phyloP scores from a whole-genome alignment of 2,888 invertebrate species.

The Eretmocerus hayati region DNA sequence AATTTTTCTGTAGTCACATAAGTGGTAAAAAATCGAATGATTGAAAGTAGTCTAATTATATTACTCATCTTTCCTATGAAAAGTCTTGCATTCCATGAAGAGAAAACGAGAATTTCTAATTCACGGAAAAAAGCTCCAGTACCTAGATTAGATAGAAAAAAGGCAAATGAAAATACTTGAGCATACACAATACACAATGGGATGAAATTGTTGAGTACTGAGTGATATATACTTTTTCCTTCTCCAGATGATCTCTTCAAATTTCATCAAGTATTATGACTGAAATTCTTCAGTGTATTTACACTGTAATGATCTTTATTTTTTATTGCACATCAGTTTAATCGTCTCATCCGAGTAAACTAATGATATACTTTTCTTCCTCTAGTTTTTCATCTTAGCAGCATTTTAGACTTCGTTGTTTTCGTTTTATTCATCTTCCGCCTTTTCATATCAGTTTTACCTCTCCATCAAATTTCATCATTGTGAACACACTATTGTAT shows the following conservation, averaged over 20 bases:
- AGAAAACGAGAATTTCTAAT: conserved; percentile 1
- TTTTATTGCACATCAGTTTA: too few species aligned
- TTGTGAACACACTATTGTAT: not conserved
- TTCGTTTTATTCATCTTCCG: conserved; percentile 28
- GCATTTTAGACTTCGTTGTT: conserved; percentile 29
- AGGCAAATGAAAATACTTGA: not conserved
- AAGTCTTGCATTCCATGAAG: conserved; percentile 10
- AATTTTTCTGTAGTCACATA: conserved; percentile 8
- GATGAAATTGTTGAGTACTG: too few species aligned
- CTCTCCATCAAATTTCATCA: conserved; percentile 2
- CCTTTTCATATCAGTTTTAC: conserved; percentile 13
- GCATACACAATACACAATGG: too few species aligned
- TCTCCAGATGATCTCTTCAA: too few species aligned
- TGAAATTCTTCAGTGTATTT: not conserved
- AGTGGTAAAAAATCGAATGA: too few species aligned
- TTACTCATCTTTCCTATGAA: conserved; percentile 5
- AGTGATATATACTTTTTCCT: too few species aligned
- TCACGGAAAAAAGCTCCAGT: conserved; percentile 1
- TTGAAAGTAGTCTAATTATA: not conserved
- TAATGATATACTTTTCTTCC: conserved; percentile 15
- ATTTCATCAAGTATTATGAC: too few species aligned
- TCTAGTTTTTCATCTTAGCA: conserved; percentile 19
- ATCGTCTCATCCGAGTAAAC: too few species aligned
- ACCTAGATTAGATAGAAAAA: conserved; percentile 2
- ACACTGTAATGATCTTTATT: not conserved